Evolutionary conservation across 1,140 invertebrate genomes (phyloP).

Genomic region (Solenopsis invicta): DNA sequence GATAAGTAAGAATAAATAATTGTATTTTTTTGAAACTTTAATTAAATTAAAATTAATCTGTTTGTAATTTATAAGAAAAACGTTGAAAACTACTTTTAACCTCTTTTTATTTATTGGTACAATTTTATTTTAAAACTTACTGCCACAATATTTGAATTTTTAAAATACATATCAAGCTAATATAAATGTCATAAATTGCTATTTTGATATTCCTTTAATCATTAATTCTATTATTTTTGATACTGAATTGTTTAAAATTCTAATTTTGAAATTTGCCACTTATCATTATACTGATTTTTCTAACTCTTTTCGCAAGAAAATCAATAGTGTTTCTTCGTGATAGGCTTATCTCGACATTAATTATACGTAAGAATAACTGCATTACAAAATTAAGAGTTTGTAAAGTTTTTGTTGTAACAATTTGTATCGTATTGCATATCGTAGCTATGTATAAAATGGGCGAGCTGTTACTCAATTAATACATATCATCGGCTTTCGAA

Average conservation of each 20-base stretch:
- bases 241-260: neutral
- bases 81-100: neutral
- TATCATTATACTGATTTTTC: neutral
- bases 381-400: conserved; percentile 19
- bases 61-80: neutral
- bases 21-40: conserved; percentile 24
- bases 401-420: neutral
- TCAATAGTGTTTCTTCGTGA: neutral
- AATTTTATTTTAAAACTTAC: neutral
- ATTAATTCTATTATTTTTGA: neutral
- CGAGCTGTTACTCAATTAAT: conserved; percentile 36
- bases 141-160: neutral
- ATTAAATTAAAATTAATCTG: conserved; percentile 41
- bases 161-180: neutral
- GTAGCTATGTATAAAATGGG: conserved; percentile 1
- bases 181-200: neutral
- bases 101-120: neutral
- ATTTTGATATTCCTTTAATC: neutral
- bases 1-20: conserved; percentile 37
- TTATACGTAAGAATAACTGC: conserved; percentile 4
- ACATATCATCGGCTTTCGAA: conserved; percentile 40
- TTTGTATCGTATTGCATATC: conserved; percentile 12
- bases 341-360: neutral
- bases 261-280: neutral
- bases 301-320: neutral